These are phyloP conservation scores for Epirrita christyi DNA, from an alignment of 2,888 invertebrate species.

Conservation along the genomic window DNA sequence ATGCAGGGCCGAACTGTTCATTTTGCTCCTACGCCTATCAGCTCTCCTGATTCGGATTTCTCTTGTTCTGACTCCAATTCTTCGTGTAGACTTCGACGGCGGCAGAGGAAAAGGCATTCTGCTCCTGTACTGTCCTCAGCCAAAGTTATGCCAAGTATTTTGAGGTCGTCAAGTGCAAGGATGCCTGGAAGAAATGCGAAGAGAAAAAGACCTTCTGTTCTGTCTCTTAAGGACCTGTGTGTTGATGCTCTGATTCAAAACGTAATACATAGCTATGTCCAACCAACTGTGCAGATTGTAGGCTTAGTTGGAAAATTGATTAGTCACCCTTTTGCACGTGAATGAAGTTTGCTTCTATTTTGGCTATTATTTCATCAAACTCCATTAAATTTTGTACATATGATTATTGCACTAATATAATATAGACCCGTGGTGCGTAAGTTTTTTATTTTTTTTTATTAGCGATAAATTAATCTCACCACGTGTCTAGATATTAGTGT, in stretches of 20 bases:
- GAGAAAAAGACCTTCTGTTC: conserved; percentile 71
- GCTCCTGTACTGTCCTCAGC: conserved; percentile 25
- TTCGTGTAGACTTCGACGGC: conserved; percentile 41
- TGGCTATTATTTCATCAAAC: too few species aligned
- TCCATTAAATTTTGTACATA: too few species aligned
- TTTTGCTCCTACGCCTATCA: conserved; percentile 69
- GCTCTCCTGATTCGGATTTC: conserved; percentile 48
- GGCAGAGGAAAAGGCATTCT: conserved; percentile 47
- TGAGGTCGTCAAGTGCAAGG: conserved; percentile 39
- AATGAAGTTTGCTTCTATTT: too few species aligned
- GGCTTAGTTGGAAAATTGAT: too few species aligned
- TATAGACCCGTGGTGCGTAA: too few species aligned
- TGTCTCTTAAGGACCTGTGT: conserved; percentile 80
- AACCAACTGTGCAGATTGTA: neutral
- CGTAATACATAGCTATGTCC: conserved; percentile 54
- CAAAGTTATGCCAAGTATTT: conserved; percentile 33
- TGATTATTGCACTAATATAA: too few species aligned
- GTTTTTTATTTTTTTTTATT: too few species aligned
- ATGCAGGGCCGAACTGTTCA: conserved; percentile 60
- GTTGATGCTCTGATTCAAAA: conserved; percentile 82
- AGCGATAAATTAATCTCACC: too few species aligned
- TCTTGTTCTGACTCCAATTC: conserved; percentile 40
- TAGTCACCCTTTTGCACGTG: too few species aligned
- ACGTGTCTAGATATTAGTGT: too few species aligned
- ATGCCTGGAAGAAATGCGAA: conserved; percentile 41